Percentiles rank a stretch among this genome's conserved stretches.
Conservation (phyloP, 2,888 invertebrate species). For the Lordiphosa fenestrarum region DNA sequence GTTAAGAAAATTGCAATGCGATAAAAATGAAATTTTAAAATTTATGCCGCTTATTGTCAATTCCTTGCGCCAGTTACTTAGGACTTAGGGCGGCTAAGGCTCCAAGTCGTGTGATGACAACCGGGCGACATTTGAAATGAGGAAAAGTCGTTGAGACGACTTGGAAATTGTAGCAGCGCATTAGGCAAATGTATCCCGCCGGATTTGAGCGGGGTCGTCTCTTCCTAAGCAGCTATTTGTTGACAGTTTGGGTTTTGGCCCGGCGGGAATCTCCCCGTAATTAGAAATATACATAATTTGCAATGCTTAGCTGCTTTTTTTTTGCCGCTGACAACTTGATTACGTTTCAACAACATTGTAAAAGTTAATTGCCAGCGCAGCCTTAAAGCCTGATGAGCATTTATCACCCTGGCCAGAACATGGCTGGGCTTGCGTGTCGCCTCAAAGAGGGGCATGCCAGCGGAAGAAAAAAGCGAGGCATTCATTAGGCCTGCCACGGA, state of each 20-base stretch:
- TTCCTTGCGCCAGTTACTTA: constrained; percentile 49
- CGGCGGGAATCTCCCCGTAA: constrained; percentile 51
- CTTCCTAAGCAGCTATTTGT: constrained; percentile 47
- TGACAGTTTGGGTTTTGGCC: constrained; percentile 52
- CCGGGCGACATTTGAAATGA: constrained; percentile 66
- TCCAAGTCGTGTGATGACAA: constrained; percentile 66
- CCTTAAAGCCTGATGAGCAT: constrained; percentile 72
- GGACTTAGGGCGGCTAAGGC: constrained; percentile 55
- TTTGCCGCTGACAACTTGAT: constrained; percentile 66
- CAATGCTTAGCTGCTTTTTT: constrained; percentile 30
- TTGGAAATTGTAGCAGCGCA: constrained; percentile 51
- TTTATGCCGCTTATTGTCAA: constrained; percentile 70
- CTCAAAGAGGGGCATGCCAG: constrained; percentile 24
- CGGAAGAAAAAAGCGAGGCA: constrained; percentile 54
- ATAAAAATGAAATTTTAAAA: constrained; percentile 73
- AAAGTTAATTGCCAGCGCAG: constrained; percentile 70
- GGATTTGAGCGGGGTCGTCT: constrained; percentile 35
- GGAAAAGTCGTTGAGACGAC: constrained; percentile 21
- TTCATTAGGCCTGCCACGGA: constrained; percentile 75
- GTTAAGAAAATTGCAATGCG: constrained; percentile 68
- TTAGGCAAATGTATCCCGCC: constrained; percentile 68
- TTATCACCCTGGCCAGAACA: constrained; percentile 53
- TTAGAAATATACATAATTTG: constrained; percentile 59
- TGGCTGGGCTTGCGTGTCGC: constrained; percentile 54
- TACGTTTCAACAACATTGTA: constrained; percentile 74